phyloP scores from a whole-genome alignment of 2,888 invertebrate genomes.

The Theodoxus fluviatilis region DNA sequence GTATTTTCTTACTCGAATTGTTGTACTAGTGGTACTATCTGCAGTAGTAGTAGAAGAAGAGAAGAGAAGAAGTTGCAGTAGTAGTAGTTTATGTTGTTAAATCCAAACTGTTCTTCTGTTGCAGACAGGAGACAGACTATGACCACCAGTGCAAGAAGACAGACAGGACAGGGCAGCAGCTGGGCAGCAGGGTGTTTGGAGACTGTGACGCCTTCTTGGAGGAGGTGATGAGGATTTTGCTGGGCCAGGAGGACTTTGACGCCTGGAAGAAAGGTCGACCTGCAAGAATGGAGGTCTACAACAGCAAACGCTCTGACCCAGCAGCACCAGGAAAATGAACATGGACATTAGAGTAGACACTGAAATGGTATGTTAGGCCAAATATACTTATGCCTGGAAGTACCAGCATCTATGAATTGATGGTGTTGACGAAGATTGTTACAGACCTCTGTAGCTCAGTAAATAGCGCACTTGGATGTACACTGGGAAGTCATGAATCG shows the following conservation, averaged over 20 bases:
- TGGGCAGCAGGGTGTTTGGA: conserved; percentile 49
- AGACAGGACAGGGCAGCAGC: conserved; percentile 26
- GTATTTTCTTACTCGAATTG: not conserved
- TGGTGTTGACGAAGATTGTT: too few relatives aligned
- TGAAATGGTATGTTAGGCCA: too few relatives aligned
- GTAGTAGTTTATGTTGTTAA: not conserved
- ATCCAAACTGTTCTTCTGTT: not conserved
- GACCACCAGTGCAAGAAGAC: conserved; percentile 35
- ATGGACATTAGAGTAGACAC: too few relatives aligned
- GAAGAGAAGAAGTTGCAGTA: not conserved
- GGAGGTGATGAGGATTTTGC: conserved; percentile 44
- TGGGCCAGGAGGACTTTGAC: conserved; percentile 24
- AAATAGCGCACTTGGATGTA: too few relatives aligned
- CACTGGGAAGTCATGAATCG: too few relatives aligned
- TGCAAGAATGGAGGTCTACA: too few relatives aligned
- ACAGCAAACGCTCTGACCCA: too few relatives aligned
- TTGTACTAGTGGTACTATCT: not conserved
- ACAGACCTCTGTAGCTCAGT: too few relatives aligned
- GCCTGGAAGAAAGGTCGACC: too few relatives aligned
- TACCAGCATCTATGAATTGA: too few relatives aligned
- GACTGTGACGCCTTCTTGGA: conserved; percentile 53
- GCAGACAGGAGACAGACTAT: conserved; percentile 47
- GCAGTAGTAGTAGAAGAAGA: not conserved
- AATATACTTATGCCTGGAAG: too few relatives aligned
- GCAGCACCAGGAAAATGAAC: too few relatives aligned